A percentile compares a stretch with the other conserved stretches of the same genome.
Evolutionary conservation across 2,888 invertebrate species (phyloP).

Genomic region (Schizotus pectinicornis): DNA sequence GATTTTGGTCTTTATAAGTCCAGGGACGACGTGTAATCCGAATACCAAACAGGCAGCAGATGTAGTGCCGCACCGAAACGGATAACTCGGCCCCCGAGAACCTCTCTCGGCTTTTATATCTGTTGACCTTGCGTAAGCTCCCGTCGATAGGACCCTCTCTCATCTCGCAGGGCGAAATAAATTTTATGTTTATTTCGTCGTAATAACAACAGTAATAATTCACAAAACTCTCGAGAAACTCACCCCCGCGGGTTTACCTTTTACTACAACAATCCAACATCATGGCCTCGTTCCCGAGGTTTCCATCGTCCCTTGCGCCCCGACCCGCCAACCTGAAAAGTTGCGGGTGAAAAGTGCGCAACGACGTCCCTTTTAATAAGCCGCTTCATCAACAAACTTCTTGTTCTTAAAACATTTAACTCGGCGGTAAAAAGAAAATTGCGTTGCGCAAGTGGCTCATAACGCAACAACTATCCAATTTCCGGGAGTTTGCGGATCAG

Average conservation of each 20-base stretch:
- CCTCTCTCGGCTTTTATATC: slow-evolving; percentile 11
- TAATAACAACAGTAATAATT: slow-evolving; percentile 17
- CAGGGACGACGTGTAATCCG: slow-evolving; percentile 44
- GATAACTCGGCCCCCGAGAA: slow-evolving; percentile 22
- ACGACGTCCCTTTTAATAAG: slow-evolving; percentile 22
- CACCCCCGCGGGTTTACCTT: no score
- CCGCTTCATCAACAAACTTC: slow-evolving; percentile 31
- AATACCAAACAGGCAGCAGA: slow-evolving; percentile 50
- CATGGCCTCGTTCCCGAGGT: neutral
- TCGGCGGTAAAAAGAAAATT: slow-evolving; percentile 50
- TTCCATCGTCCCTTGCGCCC: neutral
- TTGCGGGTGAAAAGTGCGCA: no score
- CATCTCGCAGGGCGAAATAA: slow-evolving; percentile 4
- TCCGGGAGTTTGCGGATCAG: slow-evolving; percentile 52
- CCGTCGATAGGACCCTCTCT: slow-evolving; percentile 8
- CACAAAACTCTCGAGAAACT: slow-evolving; percentile 1
- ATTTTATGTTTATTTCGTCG: slow-evolving; percentile 10
- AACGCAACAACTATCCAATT: slow-evolving; percentile 58
- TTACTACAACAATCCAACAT: no score
- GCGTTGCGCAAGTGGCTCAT: slow-evolving; percentile 54
- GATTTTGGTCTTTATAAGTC: slow-evolving; percentile 45
- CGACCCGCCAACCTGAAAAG: no score
- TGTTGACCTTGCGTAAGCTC: slow-evolving; percentile 19
- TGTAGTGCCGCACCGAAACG: slow-evolving; percentile 24
- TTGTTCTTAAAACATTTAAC: slow-evolving; percentile 46